Percentiles rank a stretch among this genome's conserved stretches.
Conservation (phyloP, 2,797 vertebrate species). For the Rhynchonycteris naso region DNA sequence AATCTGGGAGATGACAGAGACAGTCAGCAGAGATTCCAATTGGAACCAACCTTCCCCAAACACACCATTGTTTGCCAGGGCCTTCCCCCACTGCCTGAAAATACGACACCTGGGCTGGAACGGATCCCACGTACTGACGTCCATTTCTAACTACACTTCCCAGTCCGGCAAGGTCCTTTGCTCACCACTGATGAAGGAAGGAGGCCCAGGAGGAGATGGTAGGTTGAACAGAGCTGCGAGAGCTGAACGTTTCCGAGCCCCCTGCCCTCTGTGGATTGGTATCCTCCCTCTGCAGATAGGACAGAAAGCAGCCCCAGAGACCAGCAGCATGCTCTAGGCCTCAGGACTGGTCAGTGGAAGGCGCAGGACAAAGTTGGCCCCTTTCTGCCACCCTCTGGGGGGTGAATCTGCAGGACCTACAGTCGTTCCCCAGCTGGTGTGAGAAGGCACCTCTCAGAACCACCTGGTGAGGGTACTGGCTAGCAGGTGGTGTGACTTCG, state of each 20-base stretch:
- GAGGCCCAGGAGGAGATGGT: not conserved
- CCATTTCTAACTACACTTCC: not conserved
- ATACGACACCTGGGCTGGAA: accelerated
- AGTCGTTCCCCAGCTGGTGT: not conserved
- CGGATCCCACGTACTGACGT: accelerated
- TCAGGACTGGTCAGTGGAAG: accelerated
- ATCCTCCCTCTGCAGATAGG: not conserved
- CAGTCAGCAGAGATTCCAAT: accelerated
- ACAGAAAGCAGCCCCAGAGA: not conserved
- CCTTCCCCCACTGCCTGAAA: accelerated
- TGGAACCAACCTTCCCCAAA: too few species aligned
- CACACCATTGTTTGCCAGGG: accelerated
- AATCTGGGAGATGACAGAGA: too few species aligned
- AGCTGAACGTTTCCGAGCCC: not conserved
- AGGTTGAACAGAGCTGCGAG: not conserved
- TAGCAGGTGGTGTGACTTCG: not conserved
- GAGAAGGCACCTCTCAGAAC: not conserved
- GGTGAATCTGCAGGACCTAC: too few species aligned
- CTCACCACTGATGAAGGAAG: accelerated
- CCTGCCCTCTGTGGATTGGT: accelerated
- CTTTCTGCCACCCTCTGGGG: not conserved
- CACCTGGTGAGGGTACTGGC: not conserved
- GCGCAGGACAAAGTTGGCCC: not conserved
- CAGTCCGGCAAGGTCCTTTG: accelerated
- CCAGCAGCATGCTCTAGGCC: not conserved